These are phyloP conservation scores for Meiosimyza platycephala DNA, from an alignment of 2,888 invertebrate genomes.

Conservation along the genomic window DNA sequence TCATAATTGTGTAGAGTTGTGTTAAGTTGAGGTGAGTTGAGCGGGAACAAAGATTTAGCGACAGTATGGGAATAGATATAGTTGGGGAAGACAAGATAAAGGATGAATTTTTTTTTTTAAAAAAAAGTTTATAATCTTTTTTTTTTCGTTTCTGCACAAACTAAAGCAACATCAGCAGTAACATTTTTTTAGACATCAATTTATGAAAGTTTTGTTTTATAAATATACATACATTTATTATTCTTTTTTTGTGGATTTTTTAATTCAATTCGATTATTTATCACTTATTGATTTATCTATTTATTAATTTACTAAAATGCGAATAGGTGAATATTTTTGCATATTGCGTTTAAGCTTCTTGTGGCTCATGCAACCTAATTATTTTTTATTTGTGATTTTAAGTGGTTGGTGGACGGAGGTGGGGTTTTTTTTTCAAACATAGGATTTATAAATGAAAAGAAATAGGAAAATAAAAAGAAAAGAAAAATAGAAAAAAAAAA, in stretches of 20 bases:
- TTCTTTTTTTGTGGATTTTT: slow-evolving; percentile 13
- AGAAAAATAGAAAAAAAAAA: slow-evolving; percentile 38
- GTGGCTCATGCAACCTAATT: slow-evolving; percentile 52
- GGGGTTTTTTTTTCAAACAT: slow-evolving; percentile 20
- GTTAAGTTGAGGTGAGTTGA: slow-evolving; percentile 37
- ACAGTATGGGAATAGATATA: slow-evolving; percentile 26
- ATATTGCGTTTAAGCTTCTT: slow-evolving; percentile 48
- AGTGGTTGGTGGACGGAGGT: slow-evolving; percentile 13
- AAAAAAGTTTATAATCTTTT: slow-evolving; percentile 3
- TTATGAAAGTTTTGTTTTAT: slow-evolving; percentile 35
- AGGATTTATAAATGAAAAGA: slow-evolving; percentile 37
- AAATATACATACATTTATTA: not conserved
- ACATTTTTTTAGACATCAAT: not conserved
- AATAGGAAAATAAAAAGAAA: slow-evolving; percentile 42
- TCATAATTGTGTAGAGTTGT: not conserved
- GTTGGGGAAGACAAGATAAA: slow-evolving; percentile 38
- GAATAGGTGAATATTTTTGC: slow-evolving; percentile 11
- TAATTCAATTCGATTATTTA: slow-evolving; percentile 29
- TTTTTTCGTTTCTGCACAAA: slow-evolving; percentile 28
- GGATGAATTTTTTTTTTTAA: slow-evolving; percentile 28
- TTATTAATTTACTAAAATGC: slow-evolving; percentile 8
- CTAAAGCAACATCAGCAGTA: slow-evolving; percentile 22
- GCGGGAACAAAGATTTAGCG: slow-evolving; percentile 24
- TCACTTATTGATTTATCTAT: not conserved
- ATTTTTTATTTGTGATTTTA: not conserved